These are phyloP conservation scores for Capreolus pygargus DNA, from an alignment of 2,113 vertebrate genomes.

Conservation along the genomic window DNA sequence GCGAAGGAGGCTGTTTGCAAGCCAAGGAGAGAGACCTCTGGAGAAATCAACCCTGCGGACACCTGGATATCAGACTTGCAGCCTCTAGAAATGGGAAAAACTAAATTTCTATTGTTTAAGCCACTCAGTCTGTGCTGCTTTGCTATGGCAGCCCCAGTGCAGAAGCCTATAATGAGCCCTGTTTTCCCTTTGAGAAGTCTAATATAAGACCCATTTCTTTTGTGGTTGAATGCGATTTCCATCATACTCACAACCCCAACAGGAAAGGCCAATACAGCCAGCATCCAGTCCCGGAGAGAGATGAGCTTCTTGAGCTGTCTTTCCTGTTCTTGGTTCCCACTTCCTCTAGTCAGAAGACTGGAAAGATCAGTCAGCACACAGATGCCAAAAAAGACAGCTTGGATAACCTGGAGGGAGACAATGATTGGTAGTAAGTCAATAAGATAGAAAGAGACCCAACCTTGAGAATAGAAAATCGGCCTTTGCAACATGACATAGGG, in stretches of 20 bases:
- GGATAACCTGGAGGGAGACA: constrained; percentile 88
- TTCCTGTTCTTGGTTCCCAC: constrained; percentile 93
- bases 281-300: constrained; percentile 95
- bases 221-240: not conserved
- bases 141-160: not conserved
- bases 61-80: not conserved
- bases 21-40: not conserved
- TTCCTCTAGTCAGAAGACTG: constrained; percentile 93
- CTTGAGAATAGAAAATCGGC: not conserved
- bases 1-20: not conserved
- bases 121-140: not conserved
- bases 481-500: not conserved
- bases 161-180: not conserved
- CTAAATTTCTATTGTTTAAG: not conserved
- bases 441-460: not conserved
- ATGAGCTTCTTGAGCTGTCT: constrained; percentile 95
- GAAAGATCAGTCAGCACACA: constrained; percentile 96
- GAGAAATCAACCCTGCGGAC: not conserved
- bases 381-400: constrained; percentile 95
- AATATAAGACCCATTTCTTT: constrained; percentile 1
- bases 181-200: not conserved
- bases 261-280: constrained; percentile 96
- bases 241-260: constrained; percentile 92
- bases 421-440: not conserved
- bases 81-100: not conserved